A percentile compares a stretch with the other conserved stretches of the same genome.
These are phyloP conservation scores for Ammospiza nelsoni DNA, from an alignment of 2,113 vertebrate genomes.

Conservation along the genomic window DNA sequence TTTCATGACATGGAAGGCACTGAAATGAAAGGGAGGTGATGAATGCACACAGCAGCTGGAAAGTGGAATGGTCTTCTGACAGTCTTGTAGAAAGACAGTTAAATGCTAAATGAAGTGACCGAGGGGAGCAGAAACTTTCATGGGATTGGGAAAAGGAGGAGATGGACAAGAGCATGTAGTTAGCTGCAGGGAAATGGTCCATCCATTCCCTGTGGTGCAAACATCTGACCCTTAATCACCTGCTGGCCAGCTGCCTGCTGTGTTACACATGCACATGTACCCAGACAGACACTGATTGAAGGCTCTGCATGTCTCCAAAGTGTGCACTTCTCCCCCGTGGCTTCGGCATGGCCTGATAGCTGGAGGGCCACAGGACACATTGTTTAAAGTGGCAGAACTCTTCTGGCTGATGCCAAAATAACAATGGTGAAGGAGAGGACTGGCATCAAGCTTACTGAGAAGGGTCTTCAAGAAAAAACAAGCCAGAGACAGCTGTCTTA, in stretches of 20 bases:
- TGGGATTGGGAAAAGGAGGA: neutral
- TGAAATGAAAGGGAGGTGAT: neutral
- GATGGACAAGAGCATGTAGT: neutral
- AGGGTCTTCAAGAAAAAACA: neutral
- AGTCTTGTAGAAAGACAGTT: neutral
- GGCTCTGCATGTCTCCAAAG: accelerated
- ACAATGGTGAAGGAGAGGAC: neutral
- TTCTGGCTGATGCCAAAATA: neutral
- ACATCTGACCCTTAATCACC: neutral
- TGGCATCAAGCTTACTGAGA: accelerated
- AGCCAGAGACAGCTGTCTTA: neutral
- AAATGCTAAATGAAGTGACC: neutral
- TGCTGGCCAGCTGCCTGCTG: neutral
- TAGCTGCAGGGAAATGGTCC: neutral
- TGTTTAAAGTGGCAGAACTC: neutral
- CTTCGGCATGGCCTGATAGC: neutral
- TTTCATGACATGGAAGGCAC: neutral
- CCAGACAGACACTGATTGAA: neutral
- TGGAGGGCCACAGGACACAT: accelerated
- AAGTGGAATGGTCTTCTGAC: neutral
- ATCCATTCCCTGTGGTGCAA: neutral
- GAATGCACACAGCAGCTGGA: neutral
- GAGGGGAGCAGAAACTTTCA: neutral
- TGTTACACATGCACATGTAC: accelerated
- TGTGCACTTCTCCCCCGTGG: neutral